Conservation (phyloP, 1,140 invertebrate species). For the Scylla paramamosain region DNA sequence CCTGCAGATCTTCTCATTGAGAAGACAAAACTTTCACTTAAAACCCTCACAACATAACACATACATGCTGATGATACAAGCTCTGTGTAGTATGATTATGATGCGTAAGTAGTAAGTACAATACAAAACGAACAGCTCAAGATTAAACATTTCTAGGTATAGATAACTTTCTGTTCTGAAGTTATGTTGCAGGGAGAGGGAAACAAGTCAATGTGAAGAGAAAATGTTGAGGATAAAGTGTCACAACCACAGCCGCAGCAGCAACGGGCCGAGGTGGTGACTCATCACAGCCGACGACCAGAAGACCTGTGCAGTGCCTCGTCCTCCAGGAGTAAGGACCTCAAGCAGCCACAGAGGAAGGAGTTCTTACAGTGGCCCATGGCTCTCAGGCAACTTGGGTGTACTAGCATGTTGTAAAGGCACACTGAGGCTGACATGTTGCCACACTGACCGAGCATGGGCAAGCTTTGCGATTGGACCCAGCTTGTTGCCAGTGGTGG, state of each 20-base stretch:
- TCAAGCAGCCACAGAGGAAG: slow-evolving; percentile 52
- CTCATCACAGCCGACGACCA: slow-evolving; percentile 74
- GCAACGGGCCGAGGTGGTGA: slow-evolving; percentile 65
- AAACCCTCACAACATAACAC: slow-evolving; percentile 73
- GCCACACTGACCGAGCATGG: slow-evolving; percentile 44
- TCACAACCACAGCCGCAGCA: slow-evolving; percentile 72
- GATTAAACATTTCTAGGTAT: slow-evolving; percentile 69
- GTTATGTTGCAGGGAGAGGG: slow-evolving; percentile 61
- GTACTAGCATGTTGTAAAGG: slow-evolving; percentile 63
- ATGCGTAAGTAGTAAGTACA: slow-evolving; percentile 72
- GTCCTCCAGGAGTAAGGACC: slow-evolving; percentile 41
- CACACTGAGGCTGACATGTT: slow-evolving; percentile 64
- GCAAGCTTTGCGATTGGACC: slow-evolving; percentile 39
- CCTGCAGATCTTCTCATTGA: slow-evolving; percentile 72
- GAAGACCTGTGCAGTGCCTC: slow-evolving; percentile 67
- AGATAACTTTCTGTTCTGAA: slow-evolving; percentile 57
- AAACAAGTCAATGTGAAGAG: slow-evolving; percentile 57
- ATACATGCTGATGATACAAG: slow-evolving; percentile 74
- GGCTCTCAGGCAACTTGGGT: slow-evolving; percentile 64
- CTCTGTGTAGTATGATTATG: slow-evolving; percentile 72
- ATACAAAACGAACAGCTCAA: slow-evolving; percentile 70
- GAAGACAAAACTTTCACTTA: slow-evolving; percentile 60
- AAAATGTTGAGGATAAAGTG: slow-evolving; percentile 65
- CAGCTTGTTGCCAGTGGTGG: slow-evolving; percentile 65
- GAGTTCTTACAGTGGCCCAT: slow-evolving; percentile 29